Conservation (phyloP, 1,140 invertebrate species). For the Batillaria attramentaria region DNA sequence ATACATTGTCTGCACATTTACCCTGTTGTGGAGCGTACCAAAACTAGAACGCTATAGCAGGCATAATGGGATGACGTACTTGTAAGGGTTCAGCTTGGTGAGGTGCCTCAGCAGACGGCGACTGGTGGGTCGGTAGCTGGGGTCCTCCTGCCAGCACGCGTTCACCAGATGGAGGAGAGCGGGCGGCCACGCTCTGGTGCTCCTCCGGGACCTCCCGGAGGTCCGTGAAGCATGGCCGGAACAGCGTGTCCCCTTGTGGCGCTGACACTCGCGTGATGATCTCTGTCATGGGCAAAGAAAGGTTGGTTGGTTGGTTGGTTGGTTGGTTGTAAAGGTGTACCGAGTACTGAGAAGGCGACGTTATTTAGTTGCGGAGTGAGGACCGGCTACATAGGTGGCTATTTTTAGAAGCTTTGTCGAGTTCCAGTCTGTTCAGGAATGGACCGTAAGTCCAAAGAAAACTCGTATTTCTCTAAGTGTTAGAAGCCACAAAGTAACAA, state of each 20-base stretch:
- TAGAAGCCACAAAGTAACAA: too few relatives aligned
- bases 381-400: too few relatives aligned
- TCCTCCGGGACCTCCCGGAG: conserved; percentile 25
- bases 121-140: conserved; percentile 48
- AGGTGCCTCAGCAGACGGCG: conserved; percentile 47
- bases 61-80: conserved; percentile 43
- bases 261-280: conserved; percentile 50
- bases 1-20: too few relatives aligned
- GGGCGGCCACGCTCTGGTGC: conserved; percentile 26
- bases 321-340: too few relatives aligned
- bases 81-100: conserved; percentile 49
- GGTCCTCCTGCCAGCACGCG: conserved; percentile 59
- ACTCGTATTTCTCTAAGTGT: too few relatives aligned
- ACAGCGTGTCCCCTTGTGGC: conserved; percentile 26
- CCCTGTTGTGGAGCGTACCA: too few relatives aligned
- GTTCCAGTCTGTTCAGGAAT: too few relatives aligned
- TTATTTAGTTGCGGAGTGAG: too few relatives aligned
- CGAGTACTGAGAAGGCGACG: too few relatives aligned
- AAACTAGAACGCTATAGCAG: too few relatives aligned
- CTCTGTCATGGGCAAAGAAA: conserved; percentile 45
- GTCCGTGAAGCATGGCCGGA: conserved; percentile 44
- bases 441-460: too few relatives aligned
- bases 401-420: too few relatives aligned
- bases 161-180: conserved; percentile 51
- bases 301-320: background rate